Conservation (phyloP, 2,888 invertebrate species). For the Drosophila falleni region DNA sequence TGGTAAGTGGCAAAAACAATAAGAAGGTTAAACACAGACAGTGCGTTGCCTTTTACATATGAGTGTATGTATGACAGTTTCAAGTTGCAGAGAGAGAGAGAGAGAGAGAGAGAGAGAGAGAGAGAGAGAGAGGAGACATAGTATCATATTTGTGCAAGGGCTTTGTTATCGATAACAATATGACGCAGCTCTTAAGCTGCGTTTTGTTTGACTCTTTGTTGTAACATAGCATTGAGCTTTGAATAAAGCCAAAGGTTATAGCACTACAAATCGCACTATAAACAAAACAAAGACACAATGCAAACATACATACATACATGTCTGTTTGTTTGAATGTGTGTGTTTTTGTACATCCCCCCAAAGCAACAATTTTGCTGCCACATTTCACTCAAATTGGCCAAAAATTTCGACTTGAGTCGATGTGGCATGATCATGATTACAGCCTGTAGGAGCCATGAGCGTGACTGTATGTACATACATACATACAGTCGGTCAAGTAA, state of each 20-base stretch:
- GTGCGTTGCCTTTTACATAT: slow-evolving; percentile 29
- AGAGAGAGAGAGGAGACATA: slow-evolving; percentile 2
- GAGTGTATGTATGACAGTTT: slow-evolving; percentile 13
- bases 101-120: background rate
- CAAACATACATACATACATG: background rate
- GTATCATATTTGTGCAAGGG: slow-evolving; percentile 30
- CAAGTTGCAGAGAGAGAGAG: slow-evolving; percentile 1
- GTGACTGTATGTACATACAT: slow-evolving; percentile 49
- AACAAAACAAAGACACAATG: slow-evolving; percentile 1
- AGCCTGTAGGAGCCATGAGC: slow-evolving; percentile 49
- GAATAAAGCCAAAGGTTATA: slow-evolving; percentile 21
- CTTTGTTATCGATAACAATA: slow-evolving; percentile 47
- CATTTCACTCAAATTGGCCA: slow-evolving; percentile 43
- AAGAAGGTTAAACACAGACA: slow-evolving; percentile 69
- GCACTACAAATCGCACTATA: background rate
- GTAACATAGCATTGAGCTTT: slow-evolving; percentile 35
- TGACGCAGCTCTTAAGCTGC: background rate
- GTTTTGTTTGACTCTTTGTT: slow-evolving; percentile 8
- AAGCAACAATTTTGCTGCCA: slow-evolving; percentile 28
- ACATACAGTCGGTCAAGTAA: background rate
- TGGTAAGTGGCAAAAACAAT: slow-evolving; percentile 72
- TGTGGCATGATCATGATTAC: slow-evolving; percentile 63
- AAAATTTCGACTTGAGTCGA: slow-evolving; percentile 27
- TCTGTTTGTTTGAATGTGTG: background rate
- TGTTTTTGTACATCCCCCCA: slow-evolving; percentile 11